A percentile compares a stretch with the other conserved stretches of the same genome.
phyloP scores from a whole-genome alignment of 2,888 invertebrate genomes.

The Bellardia bayeri region DNA sequence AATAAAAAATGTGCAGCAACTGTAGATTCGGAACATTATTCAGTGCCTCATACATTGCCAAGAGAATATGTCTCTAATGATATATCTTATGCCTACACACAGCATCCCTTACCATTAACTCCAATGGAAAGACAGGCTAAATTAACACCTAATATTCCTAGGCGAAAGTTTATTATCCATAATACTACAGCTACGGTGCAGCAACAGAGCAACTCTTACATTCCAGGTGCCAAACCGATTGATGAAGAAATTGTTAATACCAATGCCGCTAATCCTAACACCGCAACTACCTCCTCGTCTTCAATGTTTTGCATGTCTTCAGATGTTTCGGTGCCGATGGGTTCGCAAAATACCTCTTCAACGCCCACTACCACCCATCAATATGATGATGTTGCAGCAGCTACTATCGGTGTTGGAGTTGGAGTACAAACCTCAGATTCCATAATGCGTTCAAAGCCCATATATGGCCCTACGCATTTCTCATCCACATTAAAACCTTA shows the following conservation, averaged over 20 bases:
- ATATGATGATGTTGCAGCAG: slow-evolving; percentile 80
- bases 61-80: slow-evolving; percentile 20
- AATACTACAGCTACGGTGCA: slow-evolving; percentile 5
- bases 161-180: slow-evolving; percentile 1
- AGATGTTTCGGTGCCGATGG: slow-evolving; percentile 83
- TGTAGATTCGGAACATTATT: slow-evolving; percentile 69
- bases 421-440: slow-evolving; percentile 79
- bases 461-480: slow-evolving; percentile 73
- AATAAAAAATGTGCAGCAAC: slow-evolving; percentile 34
- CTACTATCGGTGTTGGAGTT: slow-evolving; percentile 60
- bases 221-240: background rate
- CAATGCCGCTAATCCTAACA: slow-evolving; percentile 23
- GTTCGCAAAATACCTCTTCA: slow-evolving; percentile 76
- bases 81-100: slow-evolving; percentile 46
- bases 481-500: slow-evolving; percentile 13
- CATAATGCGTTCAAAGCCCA: slow-evolving; percentile 75
- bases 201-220: slow-evolving; percentile 30
- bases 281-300: slow-evolving; percentile 73
- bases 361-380: slow-evolving; percentile 83
- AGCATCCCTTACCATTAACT: slow-evolving; percentile 63
- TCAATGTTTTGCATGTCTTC: slow-evolving; percentile 82
- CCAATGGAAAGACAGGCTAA: slow-evolving; percentile 46
- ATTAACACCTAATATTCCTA: background rate
- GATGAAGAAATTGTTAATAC: background rate
- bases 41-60: slow-evolving; percentile 71